phyloP scores from a whole-genome alignment of 2,113 vertebrate genomes.

The Hystrix brachyura region DNA sequence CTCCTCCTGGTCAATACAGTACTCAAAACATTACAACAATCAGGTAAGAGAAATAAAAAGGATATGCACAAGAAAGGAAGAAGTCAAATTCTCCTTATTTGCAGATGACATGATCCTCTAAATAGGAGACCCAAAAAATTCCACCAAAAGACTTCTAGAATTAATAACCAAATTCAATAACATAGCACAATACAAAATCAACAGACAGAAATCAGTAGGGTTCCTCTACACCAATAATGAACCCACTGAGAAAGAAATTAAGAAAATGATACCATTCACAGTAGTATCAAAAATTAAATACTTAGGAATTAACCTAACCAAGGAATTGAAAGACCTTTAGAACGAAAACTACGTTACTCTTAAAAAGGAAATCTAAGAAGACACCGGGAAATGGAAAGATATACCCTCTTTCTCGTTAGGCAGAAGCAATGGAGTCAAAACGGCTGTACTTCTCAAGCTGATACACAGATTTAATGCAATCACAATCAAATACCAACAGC shows the following conservation, averaged over 20 bases:
- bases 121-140: neutral
- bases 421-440: neutral
- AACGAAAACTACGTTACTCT: neutral
- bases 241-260: neutral
- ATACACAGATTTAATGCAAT: neutral
- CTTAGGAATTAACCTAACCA: neutral
- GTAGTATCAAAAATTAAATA: neutral
- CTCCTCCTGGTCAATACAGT: neutral
- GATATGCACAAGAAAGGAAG: neutral
- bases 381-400: neutral
- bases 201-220: neutral
- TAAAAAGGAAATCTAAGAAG: neutral
- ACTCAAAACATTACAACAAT: neutral
- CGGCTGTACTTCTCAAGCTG: neutral
- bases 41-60: neutral
- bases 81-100: neutral
- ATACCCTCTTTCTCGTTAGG: neutral
- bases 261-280: neutral
- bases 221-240: neutral
- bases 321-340: neutral
- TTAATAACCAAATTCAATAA: neutral
- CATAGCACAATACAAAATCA: neutral
- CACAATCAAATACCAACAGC: neutral
- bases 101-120: neutral
- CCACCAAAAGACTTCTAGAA: neutral